Evolutionary conservation across 2,888 invertebrate genomes (phyloP), one percentile per base, ranked within the genome.

Genomic region (Perizoma affinitatum): DNA sequence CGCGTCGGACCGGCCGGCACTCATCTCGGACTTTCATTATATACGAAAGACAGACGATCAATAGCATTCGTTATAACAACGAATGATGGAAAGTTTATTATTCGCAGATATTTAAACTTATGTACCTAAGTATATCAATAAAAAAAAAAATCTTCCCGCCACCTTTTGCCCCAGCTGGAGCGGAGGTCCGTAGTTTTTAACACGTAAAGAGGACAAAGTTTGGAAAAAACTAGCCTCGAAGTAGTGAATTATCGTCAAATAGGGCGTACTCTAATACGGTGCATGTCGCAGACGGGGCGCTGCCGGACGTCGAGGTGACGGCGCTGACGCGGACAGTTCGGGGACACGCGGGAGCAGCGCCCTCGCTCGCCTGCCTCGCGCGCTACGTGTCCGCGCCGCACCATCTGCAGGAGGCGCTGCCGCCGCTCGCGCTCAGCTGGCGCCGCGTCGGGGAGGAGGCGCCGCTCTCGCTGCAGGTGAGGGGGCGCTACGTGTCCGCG

Each of bases 331-430:
- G 67, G 43, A 58, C 58, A 35, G 73, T 55, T 67, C 45, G 54
- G 47, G 67, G 63, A 44, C 64, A 55, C 62, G 56, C 45, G 57
- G 86, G 84, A 41, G 83, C 80, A 61, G 69, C 78, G 42, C 86
- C 75, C 58, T 73, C 77, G 72, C 79, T 90, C 64, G 71, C 74
- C 65, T 88, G 90, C 76, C 81, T 74, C 68, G 88, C 87, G 76
- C 84, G 80, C 68, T 82, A 82, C 75, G 67, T 69, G 74, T 80
- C 80, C 42, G 55, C 78, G 63, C 80, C 79, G 59, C 73, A 73
- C 40, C 66, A 51, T 7, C 72, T 74, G 71, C 78, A 22, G 22
- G 22, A 22, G 22, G 22, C 80, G 57, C 70, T 77, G 74, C 80
- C 86, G 57, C 72, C 86, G 59, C 82, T 87, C 35, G 71, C 79